These are phyloP conservation scores for Agriopis leucophaearia DNA, from an alignment of 2,888 invertebrate species.

Conservation along the genomic window DNA sequence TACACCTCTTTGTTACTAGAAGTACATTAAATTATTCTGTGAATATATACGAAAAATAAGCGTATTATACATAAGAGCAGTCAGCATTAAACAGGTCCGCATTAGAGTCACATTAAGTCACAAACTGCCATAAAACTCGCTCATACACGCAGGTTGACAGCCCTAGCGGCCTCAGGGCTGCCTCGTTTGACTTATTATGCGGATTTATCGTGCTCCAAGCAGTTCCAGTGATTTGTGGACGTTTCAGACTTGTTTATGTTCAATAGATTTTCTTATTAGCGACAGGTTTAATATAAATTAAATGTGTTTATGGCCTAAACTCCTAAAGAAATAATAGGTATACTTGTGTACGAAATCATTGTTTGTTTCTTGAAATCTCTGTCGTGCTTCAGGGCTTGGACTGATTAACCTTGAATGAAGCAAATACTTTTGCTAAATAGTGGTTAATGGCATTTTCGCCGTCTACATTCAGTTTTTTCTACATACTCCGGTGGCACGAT, in stretches of 20 bases:
- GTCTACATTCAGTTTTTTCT: no score
- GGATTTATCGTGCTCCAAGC: constrained; percentile 47
- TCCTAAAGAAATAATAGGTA: neutral
- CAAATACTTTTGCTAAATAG: neutral
- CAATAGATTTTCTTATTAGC: constrained; percentile 31
- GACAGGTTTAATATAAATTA: constrained; percentile 20
- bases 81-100: constrained; percentile 48
- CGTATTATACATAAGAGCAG: constrained; percentile 1
- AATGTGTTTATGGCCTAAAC: constrained; percentile 15
- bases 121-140: constrained; percentile 41
- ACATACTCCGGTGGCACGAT: no score
- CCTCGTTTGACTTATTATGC: constrained; percentile 50
- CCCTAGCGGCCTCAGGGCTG: constrained; percentile 44
- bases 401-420: neutral
- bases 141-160: constrained; percentile 41
- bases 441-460: no score
- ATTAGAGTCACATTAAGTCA: constrained; percentile 46
- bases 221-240: constrained; percentile 42
- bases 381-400: neutral
- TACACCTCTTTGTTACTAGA: no score
- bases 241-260: constrained; percentile 35
- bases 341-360: neutral
- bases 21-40: no score
- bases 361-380: constrained; percentile 13
- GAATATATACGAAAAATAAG: neutral